Conservation (phyloP, 2,797 vertebrate genomes). For the Chelmon rostratus region DNA sequence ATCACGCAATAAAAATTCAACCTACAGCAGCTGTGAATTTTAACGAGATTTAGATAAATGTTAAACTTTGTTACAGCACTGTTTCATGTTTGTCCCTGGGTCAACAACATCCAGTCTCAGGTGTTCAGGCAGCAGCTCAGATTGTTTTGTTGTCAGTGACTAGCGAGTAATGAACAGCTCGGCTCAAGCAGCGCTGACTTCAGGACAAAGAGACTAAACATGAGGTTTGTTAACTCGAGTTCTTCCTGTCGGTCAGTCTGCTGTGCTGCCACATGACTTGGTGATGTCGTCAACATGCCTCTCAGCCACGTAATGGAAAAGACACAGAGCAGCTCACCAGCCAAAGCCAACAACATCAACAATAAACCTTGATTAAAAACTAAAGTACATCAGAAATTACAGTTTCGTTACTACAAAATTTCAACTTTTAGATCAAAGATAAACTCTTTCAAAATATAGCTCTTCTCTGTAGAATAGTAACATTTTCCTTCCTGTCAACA, state of each 20-base stretch:
- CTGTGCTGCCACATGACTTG: conserved; percentile 17
- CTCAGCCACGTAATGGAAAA: neutral
- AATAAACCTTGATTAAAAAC: neutral
- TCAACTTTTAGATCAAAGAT: neutral
- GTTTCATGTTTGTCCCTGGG: neutral
- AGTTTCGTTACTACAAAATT: neutral
- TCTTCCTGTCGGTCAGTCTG: conserved; percentile 23
- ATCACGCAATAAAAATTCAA: neutral
- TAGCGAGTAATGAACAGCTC: conserved; percentile 61
- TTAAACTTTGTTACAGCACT: neutral
- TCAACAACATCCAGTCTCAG: neutral
- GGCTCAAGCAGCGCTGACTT: conserved; percentile 32
- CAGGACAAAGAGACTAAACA: conserved; percentile 23
- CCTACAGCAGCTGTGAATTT: neutral
- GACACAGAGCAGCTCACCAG: neutral
- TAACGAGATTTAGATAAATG: neutral
- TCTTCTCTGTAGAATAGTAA: no score
- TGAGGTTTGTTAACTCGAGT: conserved; percentile 3
- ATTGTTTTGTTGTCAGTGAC: neutral
- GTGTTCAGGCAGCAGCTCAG: neutral
- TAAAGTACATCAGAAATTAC: neutral
- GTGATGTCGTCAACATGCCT: conserved; percentile 12
- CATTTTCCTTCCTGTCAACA: no score
- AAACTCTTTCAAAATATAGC: neutral
- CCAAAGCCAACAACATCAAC: neutral